phyloP scores from a whole-genome alignment of 2,888 invertebrate genomes.

The Agrotis exclamationis region DNA sequence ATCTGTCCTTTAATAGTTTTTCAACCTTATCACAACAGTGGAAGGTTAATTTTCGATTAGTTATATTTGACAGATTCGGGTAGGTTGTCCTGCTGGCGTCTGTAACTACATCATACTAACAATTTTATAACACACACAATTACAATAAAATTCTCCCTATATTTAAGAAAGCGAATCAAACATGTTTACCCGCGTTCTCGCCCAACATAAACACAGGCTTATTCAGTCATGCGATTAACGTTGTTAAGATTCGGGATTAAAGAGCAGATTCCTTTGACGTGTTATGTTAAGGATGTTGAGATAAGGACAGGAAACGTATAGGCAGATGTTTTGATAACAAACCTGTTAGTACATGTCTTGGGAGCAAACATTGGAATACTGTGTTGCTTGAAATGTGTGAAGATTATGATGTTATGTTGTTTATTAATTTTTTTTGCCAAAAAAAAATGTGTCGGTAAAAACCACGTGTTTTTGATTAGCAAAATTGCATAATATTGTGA shows the following conservation, averaged over 20 bases:
- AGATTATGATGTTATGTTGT: constrained; percentile 1
- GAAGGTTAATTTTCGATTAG: too few species aligned
- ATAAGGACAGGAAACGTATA: constrained; percentile 69
- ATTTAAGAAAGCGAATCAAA: constrained; percentile 51
- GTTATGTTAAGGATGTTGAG: constrained; percentile 54
- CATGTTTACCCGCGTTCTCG: constrained; percentile 51
- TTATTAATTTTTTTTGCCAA: background rate
- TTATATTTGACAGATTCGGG: too few species aligned
- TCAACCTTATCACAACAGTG: too few species aligned
- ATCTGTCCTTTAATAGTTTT: too few species aligned
- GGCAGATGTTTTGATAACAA: constrained; percentile 73
- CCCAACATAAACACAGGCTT: constrained; percentile 52
- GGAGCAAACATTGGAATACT: constrained; percentile 54
- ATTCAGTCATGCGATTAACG: constrained; percentile 41
- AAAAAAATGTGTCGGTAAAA: background rate
- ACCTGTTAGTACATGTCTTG: constrained; percentile 64
- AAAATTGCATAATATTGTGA: background rate
- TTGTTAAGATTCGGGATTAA: constrained; percentile 45
- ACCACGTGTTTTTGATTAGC: background rate
- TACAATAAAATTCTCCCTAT: constrained; percentile 28
- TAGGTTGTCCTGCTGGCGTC: too few species aligned
- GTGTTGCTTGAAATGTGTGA: constrained; percentile 43
- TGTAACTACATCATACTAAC: background rate
- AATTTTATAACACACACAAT: constrained; percentile 22
- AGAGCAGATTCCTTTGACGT: constrained; percentile 53